Evolutionary conservation across 2,113 vertebrate species (phyloP), one percentile per base, ranked within the genome.

Genomic region (Potamarius usumacintae): DNA sequence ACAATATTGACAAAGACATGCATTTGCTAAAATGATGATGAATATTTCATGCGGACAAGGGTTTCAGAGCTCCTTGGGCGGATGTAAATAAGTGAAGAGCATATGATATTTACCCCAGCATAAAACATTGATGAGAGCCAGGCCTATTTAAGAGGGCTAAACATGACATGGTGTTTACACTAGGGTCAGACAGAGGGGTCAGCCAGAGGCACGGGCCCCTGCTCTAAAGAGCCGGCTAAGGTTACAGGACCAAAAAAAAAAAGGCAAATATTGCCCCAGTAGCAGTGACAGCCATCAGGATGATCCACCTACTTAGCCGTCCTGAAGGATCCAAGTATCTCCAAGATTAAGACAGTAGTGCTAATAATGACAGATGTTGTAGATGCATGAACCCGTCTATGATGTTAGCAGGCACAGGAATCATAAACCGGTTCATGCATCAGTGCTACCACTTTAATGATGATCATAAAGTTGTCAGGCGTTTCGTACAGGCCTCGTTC

Each of bases 41-140:
- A 96, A 96, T 96, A 96, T 96, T 96, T 96, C 90, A 96, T 96
- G 92, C 82, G 90, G 92, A 94, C 94, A 94, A 96, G 95, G 89
- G 92, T 94, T 95, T 95, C 94, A 91, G 93, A 92, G 95, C 94
- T 95, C 91, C 91, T 90, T 89, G 92, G 86, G 91, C 90, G 95
- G 96, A 96, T 96, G 95, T 96, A 96, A 96, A 96, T 96, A 96
- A 96, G 94, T 95, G 94, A 95, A 94, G 94, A 94, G 94, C 96
- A 95, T 84, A 94, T 96, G 95, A 96, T 96, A 95, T 96, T 95
- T 95, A 95, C 94, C 93, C 92, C 94, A 90, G 92, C 62, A 93
- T 96, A 93, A 96, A 96, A 96, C 92, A 96, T 96, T 95, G 88
- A 96, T 96, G 95, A 95, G 93, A 88, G 88, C 92, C 92, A 87